Percentiles rank a stretch among this genome's conserved stretches.
Evolutionary conservation across 2,797 vertebrate genomes (phyloP).

Genomic region (Botia kubotai): DNA sequence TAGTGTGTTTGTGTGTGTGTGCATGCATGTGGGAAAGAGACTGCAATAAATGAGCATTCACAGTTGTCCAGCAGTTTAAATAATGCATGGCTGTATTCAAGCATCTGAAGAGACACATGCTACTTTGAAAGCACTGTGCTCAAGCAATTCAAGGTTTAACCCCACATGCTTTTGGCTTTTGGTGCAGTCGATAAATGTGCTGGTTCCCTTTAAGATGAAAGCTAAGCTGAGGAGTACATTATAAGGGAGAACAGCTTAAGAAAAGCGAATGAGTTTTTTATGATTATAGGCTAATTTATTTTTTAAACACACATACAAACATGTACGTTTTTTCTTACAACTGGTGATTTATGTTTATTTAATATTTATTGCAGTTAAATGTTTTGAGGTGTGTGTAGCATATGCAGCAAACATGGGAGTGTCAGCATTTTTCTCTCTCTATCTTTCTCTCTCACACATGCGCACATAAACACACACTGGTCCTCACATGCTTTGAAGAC

Average conservation of each 20-base stretch:
- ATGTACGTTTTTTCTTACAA: too few species aligned
- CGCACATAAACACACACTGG: conserved; percentile 11
- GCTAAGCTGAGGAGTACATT: neutral
- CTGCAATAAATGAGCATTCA: conserved; percentile 3
- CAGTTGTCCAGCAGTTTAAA: conserved; percentile 24
- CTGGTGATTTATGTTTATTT: too few species aligned
- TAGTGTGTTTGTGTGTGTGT: neutral
- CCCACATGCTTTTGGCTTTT: neutral
- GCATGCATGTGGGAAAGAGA: neutral
- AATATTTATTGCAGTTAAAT: too few species aligned
- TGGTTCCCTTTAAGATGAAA: neutral
- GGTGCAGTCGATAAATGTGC: neutral
- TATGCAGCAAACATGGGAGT: neutral
- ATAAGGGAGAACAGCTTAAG: neutral
- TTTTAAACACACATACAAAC: too few species aligned
- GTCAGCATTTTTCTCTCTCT: conserved; percentile 14
- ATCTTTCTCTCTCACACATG: conserved; percentile 37
- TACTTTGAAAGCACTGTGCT: neutral
- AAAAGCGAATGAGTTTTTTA: too few species aligned
- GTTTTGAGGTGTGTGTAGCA: conserved; percentile 6
- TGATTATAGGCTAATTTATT: too few species aligned
- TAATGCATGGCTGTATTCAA: conserved; percentile 39
- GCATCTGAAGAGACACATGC: neutral
- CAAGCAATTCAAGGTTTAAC: neutral
- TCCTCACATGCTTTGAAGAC: conserved; percentile 53